Percentiles rank a stretch among this genome's conserved stretches.
phyloP scores from a whole-genome alignment of 2,888 invertebrate species.

The Ariolimax columbianus region DNA sequence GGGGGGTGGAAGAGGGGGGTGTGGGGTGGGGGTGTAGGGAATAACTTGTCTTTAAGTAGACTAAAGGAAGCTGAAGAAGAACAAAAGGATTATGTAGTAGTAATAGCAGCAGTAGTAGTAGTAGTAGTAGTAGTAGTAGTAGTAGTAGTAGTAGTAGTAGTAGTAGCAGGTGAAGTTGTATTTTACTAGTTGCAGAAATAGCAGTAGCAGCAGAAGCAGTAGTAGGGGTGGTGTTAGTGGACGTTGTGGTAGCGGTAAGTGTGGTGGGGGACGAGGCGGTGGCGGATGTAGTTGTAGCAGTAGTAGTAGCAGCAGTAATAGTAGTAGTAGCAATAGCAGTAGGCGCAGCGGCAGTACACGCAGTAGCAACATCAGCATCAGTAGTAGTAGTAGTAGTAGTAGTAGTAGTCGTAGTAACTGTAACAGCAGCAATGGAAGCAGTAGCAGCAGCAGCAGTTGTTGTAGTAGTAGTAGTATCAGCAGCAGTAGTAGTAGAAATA shows the following conservation, averaged over 20 bases:
- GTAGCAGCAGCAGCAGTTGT: conserved; percentile 21
- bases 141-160: conserved; percentile 1
- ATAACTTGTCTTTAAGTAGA: too few relatives aligned
- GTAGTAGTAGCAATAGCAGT: conserved; percentile 1
- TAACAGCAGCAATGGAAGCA: conserved; percentile 18
- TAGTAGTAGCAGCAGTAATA: too few relatives aligned
- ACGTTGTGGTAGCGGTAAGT: not conserved
- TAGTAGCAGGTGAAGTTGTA: not conserved
- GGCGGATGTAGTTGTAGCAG: too few relatives aligned
- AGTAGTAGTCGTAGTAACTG: conserved; percentile 31
- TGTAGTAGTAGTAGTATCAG: not conserved
- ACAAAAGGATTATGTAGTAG: too few relatives aligned
- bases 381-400: conserved; percentile 41
- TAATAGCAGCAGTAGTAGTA: not conserved
- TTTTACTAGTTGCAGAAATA: not conserved
- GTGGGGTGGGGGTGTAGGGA: too few relatives aligned
- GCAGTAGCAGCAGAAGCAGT: not conserved
- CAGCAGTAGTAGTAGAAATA: not conserved
- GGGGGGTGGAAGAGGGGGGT: too few relatives aligned
- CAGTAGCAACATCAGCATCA: conserved; percentile 16
- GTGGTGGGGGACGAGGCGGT: too few relatives aligned
- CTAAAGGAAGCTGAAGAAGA: too few relatives aligned
- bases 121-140: not conserved
- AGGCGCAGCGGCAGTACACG: conserved; percentile 23
- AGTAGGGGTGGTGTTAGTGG: not conserved